Base-by-base conservation (phyloP, 2,797 vertebrate genomes). In the Acrossocheilus fasciatus region DNA sequence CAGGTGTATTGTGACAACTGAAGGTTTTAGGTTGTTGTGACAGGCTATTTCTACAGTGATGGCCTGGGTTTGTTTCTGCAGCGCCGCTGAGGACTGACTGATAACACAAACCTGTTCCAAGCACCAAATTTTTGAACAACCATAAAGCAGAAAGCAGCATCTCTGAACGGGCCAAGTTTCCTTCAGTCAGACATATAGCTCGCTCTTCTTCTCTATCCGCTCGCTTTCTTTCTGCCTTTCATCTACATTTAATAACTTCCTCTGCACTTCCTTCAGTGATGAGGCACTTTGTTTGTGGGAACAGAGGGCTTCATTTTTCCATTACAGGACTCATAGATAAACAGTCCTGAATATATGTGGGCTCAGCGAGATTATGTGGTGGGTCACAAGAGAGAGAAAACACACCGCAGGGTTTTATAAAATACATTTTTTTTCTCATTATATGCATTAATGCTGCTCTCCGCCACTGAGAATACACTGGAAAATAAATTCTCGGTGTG, bases 51-150 rank as follows among this genome's bases (percentile, higher is more conserved):
- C 15, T 50, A 3, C 20, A 75, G 26, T 1, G 45, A 50, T 79
- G 64, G 20, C 45, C 64, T 18, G 68, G n/a, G 79, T 83, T 50
- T 54, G 43, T 84, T 84, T 81, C 76, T 72, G n/a, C 9, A 23
- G 57, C 2, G 4, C 26, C 34, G 75, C 82, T 36, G 23, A 43
- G 23, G 36, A 74, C 52, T 18, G 68, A 75, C 81, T 34, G 59
- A 80, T 88, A 75, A 78, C 45, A 36, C 36, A 80, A 85, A 88
- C 72, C 72, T 72, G 54, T 81, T 84, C 47, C 64, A 84, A 74
- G 81, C 45, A 75, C 30, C 73, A 59, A 30, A 66, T 52, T 41
- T 66, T 17, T 74, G 17, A 84, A 73, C 41, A 72, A 68, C 77
- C 77, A 59, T 62, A 80, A 87, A 90, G 39, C 87, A 82, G 26